Evolutionary conservation across 2,797 vertebrate species (phyloP).

Genomic region (Tragopan temminckii): DNA sequence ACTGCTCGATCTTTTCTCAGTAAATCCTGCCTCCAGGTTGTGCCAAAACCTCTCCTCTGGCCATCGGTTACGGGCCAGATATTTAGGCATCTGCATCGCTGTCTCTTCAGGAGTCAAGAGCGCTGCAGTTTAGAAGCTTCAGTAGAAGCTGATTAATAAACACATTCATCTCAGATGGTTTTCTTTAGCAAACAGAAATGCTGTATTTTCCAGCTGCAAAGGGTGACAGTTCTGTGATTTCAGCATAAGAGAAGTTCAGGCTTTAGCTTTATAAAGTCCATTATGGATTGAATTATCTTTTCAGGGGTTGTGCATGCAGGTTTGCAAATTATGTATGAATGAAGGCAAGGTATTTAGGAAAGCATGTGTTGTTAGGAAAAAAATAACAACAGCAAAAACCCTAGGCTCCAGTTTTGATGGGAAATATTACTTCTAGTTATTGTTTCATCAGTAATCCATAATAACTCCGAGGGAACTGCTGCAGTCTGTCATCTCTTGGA

Average conservation of each 20-base stretch:
- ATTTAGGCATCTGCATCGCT: fast-evolving
- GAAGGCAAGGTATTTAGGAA: slow-evolving; percentile 36
- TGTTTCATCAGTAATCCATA: slow-evolving; percentile 79
- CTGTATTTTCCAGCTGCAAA: slow-evolving; percentile 5
- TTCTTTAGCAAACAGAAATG: slow-evolving; percentile 6
- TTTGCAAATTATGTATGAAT: slow-evolving; percentile 34
- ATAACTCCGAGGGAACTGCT: slow-evolving; percentile 73
- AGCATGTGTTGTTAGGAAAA: slow-evolving; percentile 37
- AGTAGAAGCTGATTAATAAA: not conserved
- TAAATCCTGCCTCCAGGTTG: not conserved
- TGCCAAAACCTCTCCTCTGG: not conserved
- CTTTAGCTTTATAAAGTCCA: not conserved
- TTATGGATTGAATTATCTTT: slow-evolving; percentile 52
- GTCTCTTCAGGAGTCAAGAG: not conserved
- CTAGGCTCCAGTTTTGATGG: slow-evolving; percentile 66
- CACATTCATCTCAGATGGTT: not conserved
- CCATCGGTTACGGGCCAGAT: not conserved
- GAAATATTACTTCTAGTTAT: slow-evolving; percentile 73
- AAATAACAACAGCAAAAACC: slow-evolving; percentile 55
- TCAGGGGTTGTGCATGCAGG: not conserved
- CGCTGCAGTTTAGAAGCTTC: not conserved
- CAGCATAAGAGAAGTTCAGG: not conserved
- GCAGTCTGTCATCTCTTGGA: slow-evolving; percentile 74
- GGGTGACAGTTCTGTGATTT: not conserved
- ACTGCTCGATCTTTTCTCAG: not conserved